phyloP scores from a whole-genome alignment of 2,797 vertebrate genomes.

The Sebastolobus altivelis region DNA sequence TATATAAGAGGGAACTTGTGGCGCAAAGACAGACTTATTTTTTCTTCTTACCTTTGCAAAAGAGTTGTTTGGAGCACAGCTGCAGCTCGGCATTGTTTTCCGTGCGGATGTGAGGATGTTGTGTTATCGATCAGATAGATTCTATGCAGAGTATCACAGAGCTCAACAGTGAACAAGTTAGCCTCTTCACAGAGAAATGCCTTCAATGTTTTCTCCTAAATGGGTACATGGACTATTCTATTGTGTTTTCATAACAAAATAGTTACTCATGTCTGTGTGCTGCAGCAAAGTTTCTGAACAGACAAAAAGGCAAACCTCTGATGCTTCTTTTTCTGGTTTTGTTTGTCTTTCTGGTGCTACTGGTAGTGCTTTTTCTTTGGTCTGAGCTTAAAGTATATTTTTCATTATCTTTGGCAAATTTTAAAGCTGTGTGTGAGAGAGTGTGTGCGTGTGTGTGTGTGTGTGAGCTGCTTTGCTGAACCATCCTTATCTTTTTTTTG shows the following conservation, averaged over 20 bases:
- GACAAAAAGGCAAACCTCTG: slow-evolving; percentile 69
- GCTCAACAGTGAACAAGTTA: slow-evolving; percentile 83
- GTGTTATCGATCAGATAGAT: slow-evolving; percentile 73
- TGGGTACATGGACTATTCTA: slow-evolving; percentile 81
- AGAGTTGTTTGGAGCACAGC: slow-evolving; percentile 10
- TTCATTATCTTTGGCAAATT: slow-evolving; percentile 83
- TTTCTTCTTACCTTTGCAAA: slow-evolving; percentile 4
- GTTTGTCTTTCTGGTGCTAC: slow-evolving; percentile 81
- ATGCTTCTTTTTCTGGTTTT: slow-evolving; percentile 83
- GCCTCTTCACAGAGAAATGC: slow-evolving; percentile 84
- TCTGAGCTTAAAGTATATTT: slow-evolving; percentile 77
- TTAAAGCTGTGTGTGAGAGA: slow-evolving; percentile 61
- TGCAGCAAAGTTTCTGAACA: slow-evolving; percentile 77
- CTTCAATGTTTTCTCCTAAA: slow-evolving; percentile 86
- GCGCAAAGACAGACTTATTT: neutral
- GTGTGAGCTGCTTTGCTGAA: slow-evolving; percentile 65
- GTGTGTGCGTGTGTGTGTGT: neutral
- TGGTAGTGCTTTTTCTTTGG: slow-evolving; percentile 85
- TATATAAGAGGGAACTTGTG: neutral
- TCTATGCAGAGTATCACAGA: slow-evolving; percentile 89
- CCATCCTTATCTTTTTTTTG: slow-evolving; percentile 81
- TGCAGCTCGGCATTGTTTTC: slow-evolving; percentile 31
- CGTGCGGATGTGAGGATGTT: slow-evolving; percentile 13
- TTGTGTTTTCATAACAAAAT: slow-evolving; percentile 80
- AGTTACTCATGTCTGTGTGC: slow-evolving; percentile 86